Percentiles rank a stretch among this genome's conserved stretches.
These are phyloP conservation scores for Ceyx cyanopectus DNA, from an alignment of 2,113 vertebrate genomes.

Conservation along the genomic window DNA sequence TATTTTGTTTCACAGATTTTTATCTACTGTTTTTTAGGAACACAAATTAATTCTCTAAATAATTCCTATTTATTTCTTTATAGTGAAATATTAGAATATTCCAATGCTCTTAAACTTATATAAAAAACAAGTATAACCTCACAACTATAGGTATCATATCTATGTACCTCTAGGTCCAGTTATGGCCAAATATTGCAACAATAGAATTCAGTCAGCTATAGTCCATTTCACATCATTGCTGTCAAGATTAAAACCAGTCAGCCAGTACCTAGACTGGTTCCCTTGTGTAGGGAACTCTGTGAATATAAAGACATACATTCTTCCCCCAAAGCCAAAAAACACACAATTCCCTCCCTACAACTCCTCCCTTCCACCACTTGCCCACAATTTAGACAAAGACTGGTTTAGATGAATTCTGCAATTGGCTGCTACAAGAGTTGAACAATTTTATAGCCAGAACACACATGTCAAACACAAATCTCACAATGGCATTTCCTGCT, in stretches of 20 bases:
- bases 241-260: not conserved
- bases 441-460: not conserved
- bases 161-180: not conserved
- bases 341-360: not conserved
- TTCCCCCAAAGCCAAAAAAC: not conserved
- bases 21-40: not conserved
- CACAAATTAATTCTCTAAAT: not conserved
- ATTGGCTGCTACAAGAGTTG: not conserved
- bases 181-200: not conserved
- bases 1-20: not conserved
- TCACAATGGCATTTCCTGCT: not conserved
- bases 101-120: not conserved
- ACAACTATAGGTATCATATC: not conserved
- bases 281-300: not conserved
- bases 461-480: not conserved
- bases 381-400: not conserved
- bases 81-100: not conserved
- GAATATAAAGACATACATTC: not conserved
- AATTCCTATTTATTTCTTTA: not conserved
- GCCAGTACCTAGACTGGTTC: not conserved
- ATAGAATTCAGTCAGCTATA: not conserved
- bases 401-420: not conserved
- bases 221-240: not conserved
- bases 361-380: too few relatives aligned
- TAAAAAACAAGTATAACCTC: not conserved